These are phyloP conservation scores for Garrulus glandarius DNA, from an alignment of 2,797 vertebrate species.

Conservation along the genomic window DNA sequence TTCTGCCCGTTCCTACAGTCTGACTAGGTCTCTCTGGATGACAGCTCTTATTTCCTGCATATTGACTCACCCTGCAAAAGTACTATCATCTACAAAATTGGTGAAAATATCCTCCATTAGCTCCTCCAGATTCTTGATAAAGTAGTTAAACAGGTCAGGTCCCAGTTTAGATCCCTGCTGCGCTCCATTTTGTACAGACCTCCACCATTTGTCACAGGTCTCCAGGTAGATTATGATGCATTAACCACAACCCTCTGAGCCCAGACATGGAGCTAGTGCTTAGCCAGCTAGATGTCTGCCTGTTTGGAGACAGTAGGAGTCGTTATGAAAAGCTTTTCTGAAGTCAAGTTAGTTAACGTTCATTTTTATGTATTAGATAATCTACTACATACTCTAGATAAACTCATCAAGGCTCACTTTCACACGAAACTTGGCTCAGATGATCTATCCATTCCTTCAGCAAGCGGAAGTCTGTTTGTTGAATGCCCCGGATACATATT, in stretches of 20 bases:
- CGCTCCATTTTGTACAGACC: not conserved
- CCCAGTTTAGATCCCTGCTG: not conserved
- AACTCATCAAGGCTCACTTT: not conserved
- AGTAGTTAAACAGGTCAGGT: not conserved
- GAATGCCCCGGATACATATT: not conserved
- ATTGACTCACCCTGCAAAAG: not conserved
- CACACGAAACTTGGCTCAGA: not conserved
- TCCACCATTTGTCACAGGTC: not conserved
- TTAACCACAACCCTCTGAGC: not conserved
- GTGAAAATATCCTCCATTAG: not conserved
- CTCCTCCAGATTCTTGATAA: not conserved
- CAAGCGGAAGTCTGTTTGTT: not conserved
- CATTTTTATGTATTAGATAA: not conserved
- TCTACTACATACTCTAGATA: not conserved
- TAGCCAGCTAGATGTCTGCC: not conserved
- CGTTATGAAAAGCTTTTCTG: not conserved
- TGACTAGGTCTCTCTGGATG: not conserved
- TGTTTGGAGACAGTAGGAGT: not conserved
- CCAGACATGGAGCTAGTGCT: not conserved
- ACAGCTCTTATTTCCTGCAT: not conserved
- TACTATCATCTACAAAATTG: not conserved
- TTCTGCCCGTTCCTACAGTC: not conserved
- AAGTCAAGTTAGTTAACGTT: not conserved
- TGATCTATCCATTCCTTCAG: not conserved
- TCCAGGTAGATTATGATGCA: not conserved